Conservation (phyloP, 2,113 vertebrate genomes). For the Anser brachyrhynchus region DNA sequence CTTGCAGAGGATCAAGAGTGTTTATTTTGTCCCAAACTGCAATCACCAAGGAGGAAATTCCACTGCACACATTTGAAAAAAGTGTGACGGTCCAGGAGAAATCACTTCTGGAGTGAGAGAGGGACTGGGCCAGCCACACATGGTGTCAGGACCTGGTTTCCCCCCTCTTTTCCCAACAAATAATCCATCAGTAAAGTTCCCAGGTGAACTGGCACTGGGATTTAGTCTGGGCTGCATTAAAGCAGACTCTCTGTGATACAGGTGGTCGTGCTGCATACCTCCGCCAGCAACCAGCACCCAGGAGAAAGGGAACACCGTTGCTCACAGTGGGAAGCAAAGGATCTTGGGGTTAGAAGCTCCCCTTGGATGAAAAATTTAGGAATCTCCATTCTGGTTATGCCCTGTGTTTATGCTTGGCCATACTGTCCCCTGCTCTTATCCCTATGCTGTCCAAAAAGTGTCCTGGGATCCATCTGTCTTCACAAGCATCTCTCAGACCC, state of each 20-base stretch:
- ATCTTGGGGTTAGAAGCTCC: background rate
- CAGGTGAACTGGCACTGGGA: background rate
- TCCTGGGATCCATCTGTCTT: background rate
- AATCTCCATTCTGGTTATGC: background rate
- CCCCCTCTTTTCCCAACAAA: background rate
- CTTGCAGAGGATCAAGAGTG: accelerated
- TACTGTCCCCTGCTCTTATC: background rate
- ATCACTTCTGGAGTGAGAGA: background rate
- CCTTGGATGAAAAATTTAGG: background rate
- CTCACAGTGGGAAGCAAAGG: background rate
- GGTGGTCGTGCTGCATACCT: background rate
- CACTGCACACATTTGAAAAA: accelerated
- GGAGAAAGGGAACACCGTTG: background rate
- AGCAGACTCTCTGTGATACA: background rate
- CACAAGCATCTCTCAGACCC: background rate
- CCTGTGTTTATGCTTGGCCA: background rate
- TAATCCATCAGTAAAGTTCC: background rate
- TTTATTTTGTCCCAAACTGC: background rate
- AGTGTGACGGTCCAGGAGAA: background rate
- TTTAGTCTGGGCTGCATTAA: background rate
- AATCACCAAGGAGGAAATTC: background rate
- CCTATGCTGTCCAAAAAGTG: background rate
- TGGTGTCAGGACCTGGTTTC: background rate
- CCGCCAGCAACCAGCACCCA: background rate
- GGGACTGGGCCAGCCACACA: background rate